A percentile compares a stretch with the other conserved stretches of the same genome.
These are phyloP conservation scores for Acanthosoma haemorrhoidale DNA, from an alignment of 2,888 invertebrate species.

Conservation along the genomic window DNA sequence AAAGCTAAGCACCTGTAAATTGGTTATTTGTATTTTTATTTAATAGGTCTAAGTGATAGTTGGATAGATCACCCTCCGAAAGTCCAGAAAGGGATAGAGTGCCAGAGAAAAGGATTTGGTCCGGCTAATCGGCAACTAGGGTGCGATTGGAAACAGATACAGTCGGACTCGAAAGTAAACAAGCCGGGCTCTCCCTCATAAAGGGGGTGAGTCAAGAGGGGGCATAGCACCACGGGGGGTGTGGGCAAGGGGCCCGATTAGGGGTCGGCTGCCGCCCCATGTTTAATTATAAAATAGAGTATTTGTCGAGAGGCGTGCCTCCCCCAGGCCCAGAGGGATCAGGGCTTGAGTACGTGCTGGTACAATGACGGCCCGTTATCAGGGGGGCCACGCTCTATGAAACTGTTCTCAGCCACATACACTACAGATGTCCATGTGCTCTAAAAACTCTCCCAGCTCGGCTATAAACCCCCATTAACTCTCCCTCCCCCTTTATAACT, in stretches of 20 bases:
- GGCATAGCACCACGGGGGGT: neutral
- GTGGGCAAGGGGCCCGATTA: neutral
- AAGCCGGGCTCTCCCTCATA: neutral
- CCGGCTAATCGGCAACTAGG: no score
- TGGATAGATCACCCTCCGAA: no score
- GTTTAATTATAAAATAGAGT: constrained; percentile 25
- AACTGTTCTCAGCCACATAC: neutral
- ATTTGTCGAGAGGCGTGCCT: constrained; percentile 18
- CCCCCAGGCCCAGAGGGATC: neutral
- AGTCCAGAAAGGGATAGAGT: no score
- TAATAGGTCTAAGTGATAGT: no score
- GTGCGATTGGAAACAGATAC: neutral
- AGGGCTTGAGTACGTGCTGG: neutral
- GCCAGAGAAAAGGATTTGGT: no score
- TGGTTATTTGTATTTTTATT: no score
- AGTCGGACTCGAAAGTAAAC: neutral
- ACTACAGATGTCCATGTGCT: constrained; percentile 3
- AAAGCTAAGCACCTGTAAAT: no score
- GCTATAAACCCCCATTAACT: neutral
- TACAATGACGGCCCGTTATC: constrained; percentile 10
- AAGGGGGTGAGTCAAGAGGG: constrained; percentile 9
- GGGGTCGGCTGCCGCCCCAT: neutral
- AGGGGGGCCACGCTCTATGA: neutral
- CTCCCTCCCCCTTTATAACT: constrained; percentile 4
- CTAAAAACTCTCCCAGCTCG: constrained; percentile 15